Evolutionary conservation across 2,797 vertebrate species (phyloP), one percentile per base, ranked within the genome.

Genomic region (Ibycter americanus): DNA sequence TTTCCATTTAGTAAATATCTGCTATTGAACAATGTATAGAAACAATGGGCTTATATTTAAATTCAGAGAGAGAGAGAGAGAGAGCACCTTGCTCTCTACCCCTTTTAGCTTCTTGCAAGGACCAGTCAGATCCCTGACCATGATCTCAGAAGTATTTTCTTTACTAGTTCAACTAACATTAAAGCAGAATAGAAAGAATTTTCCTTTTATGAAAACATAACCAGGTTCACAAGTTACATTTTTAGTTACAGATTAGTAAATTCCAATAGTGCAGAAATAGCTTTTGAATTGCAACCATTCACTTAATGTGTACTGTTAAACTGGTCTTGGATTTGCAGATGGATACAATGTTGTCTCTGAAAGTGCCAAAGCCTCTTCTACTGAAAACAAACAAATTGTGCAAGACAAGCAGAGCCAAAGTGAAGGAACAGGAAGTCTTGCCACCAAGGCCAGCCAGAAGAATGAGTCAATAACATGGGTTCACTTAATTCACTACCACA

Each of bases 401-500:
- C 90, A 93, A 29, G 55, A 55, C 9, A 17, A 34, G 51, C 63
- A 86, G 25, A 40, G 44, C 20, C 40, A 36, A 83, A 46, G 18
- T 13, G 66, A 87, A 79, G 80, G 25, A 86, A 23, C 17, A 94
- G 90, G 83, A 87, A 79, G 40, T 66, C 20, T 23, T 61, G 13
- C 46, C 20, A 63, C 71, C n/a, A 68, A 55, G 42, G 80, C 81
- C 79, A 71, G 25, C n/a, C 62, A 74, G n/a, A 74, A 76, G 44
- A 94, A 85, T 89, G 22, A 93, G 58, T 89, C 87, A 52, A 52
- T 97, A 86, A 98, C 98, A 32, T 99, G 99, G 98, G 40, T 97
- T 81, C 98, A 98, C 71, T 87, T 99, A 59, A 91, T 98, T 51
- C 98, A 95, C 47, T 99, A 99, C 95, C 97, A 98, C 73, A 97